Conservation (phyloP, 2,797 vertebrate genomes). For the Novumbra hubbsi region DNA sequence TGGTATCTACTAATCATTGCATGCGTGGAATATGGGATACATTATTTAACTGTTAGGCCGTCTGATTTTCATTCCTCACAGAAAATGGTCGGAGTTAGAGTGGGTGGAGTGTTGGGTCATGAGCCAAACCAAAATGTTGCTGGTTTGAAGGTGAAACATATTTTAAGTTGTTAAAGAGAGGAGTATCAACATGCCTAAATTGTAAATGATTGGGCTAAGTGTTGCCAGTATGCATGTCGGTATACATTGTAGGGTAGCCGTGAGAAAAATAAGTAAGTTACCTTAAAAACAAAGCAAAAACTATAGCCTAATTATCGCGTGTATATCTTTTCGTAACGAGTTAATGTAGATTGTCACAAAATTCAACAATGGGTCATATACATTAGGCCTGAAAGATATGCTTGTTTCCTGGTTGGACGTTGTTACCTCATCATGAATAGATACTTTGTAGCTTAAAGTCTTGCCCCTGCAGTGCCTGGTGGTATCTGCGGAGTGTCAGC, state of each 20-base stretch:
- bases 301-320: neutral
- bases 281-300: neutral
- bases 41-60: neutral
- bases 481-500: slow-evolving; percentile 38
- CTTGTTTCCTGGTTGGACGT: slow-evolving; percentile 40
- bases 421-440: slow-evolving; percentile 42
- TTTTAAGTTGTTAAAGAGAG: no score
- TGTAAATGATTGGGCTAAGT: no score
- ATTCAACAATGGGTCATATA: neutral
- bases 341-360: neutral
- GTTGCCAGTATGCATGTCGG: no score
- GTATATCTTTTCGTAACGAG: neutral
- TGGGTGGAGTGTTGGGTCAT: no score
- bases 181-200: no score
- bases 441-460: slow-evolving; percentile 17
- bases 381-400: neutral
- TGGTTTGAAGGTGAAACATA: no score
- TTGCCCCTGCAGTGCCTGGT: slow-evolving; percentile 55
- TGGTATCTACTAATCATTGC: slow-evolving; percentile 28
- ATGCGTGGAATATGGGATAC: neutral
- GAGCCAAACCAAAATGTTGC: no score
- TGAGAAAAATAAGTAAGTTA: neutral
- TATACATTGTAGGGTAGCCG: neutral
- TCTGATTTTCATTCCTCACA: neutral
- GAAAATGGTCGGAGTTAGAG: neutral